Evolutionary conservation across 2,888 invertebrate genomes (phyloP), one percentile per base, ranked within the genome.

Genomic region (Drosophila falleni): DNA sequence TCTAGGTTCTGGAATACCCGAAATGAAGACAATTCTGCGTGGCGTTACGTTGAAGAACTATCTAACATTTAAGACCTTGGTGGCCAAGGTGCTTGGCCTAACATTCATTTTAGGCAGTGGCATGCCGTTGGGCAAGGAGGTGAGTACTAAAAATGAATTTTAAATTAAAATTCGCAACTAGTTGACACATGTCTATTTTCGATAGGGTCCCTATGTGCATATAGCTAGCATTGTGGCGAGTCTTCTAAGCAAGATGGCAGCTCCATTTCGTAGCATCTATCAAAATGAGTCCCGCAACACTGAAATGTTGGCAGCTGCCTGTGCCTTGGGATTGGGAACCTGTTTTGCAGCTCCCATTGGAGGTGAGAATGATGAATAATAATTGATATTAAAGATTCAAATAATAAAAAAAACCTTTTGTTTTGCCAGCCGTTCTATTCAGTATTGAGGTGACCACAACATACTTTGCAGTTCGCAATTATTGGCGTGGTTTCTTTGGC

Each of bases 381-480:
- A 0, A 6, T 5, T 3, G 2, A 5, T 26, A 9, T 10, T 33
- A 8, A 11, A 2, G 9, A 10, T 13, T 23, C 11, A 19, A 16
- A 0, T 44, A 1, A 9, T 9, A 9, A 8, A 15, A n/a, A n/a
- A n/a, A n/a, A n/a, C n/a, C n/a, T n/a, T n/a, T n/a, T 5, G 1
- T 13, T 49, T 8, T 39, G 35, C 0, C 53, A 96, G 97, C 99
- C 87, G 99, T 99, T 0, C 94, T 99, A 59, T 99, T 99, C 93
- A 99, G 99, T 85, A 99, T 99, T 86, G 99, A 99, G 94, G 99
- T 99, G 93, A 99, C 99, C 19, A 98, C 99, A 0, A 98, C 98
- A 0, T 99, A 99, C 93, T 99, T 99, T 93, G 99, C 99, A 3
- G 98, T 99, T 0, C 94, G 99, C 60, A 99, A 99, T 92, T 99